Percentiles rank a stretch among this genome's conserved stretches.
Evolutionary conservation across 2,888 invertebrate genomes (phyloP).

Genomic region (Gryllus longicercus): DNA sequence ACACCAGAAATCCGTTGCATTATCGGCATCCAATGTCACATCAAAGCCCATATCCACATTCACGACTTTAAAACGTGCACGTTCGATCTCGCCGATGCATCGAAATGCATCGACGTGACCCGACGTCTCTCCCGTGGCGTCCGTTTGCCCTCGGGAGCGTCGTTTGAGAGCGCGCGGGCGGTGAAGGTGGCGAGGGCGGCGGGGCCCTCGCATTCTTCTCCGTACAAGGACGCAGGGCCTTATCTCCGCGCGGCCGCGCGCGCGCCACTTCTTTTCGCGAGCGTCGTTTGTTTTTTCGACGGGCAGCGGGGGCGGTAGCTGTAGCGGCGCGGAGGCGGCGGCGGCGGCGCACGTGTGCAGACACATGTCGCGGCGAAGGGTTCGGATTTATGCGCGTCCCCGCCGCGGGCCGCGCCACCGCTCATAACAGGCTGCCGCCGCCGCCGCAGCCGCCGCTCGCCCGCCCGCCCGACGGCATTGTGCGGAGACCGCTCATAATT

Average conservation of each 20-base stretch:
- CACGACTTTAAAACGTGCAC: too few species aligned
- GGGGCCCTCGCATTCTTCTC: neutral
- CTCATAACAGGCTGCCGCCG: slow-evolving; percentile 2
- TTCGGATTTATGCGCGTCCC: neutral
- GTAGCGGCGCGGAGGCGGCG: neutral
- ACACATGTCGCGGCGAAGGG: slow-evolving; percentile 17
- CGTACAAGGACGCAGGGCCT: neutral
- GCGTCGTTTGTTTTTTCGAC: neutral
- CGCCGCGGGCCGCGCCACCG: neutral
- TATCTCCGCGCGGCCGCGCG: neutral
- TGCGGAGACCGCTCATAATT: neutral
- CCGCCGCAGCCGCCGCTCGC: neutral
- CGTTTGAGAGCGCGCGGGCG: too few species aligned
- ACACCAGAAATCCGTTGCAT: too few species aligned
- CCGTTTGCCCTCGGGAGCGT: too few species aligned
- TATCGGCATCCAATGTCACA: too few species aligned
- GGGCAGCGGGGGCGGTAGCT: neutral
- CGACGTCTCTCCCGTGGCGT: too few species aligned
- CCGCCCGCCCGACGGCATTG: neutral
- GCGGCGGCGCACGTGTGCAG: neutral
- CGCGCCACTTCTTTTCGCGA: slow-evolving; percentile 1
- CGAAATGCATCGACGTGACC: too few species aligned
- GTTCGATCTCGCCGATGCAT: too few species aligned
- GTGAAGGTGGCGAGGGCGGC: neutral
- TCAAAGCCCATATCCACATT: too few species aligned